A percentile compares a stretch with the other conserved stretches of the same genome.
Conservation (phyloP, 2,888 invertebrate genomes). For the Dolichomitus sp. region DNA sequence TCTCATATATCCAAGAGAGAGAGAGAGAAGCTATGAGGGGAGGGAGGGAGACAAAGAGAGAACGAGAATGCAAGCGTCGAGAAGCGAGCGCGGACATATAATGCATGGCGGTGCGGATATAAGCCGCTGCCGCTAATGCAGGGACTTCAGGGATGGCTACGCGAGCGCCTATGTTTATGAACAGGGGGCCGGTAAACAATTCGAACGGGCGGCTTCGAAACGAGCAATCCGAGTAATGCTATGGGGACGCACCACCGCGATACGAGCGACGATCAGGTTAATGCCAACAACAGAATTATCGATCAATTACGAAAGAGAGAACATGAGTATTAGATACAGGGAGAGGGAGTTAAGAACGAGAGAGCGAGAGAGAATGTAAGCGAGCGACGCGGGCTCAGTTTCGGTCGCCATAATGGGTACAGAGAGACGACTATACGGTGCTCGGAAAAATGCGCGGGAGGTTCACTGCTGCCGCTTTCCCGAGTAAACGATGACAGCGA, state of each 20-base stretch:
- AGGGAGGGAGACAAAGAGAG: conserved; percentile 57
- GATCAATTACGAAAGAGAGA: conserved; percentile 76
- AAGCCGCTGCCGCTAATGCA: conserved; percentile 38
- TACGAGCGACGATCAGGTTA: conserved; percentile 65
- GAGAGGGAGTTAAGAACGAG: conserved; percentile 43
- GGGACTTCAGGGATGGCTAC: conserved; percentile 47
- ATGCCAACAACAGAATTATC: conserved; percentile 71
- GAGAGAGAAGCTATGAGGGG: conserved; percentile 19
- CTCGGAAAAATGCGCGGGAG: conserved; percentile 83
- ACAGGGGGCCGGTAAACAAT: conserved; percentile 78
- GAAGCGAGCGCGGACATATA: conserved; percentile 73
- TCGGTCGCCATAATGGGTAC: conserved; percentile 49
- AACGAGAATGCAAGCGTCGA: conserved; percentile 65
- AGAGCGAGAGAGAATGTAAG: conserved; percentile 40
- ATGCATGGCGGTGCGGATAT: conserved; percentile 50
- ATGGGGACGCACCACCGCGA: conserved; percentile 39
- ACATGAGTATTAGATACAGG: conserved; percentile 22
- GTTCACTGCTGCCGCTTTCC: conserved; percentile 69
- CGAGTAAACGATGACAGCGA: conserved; percentile 69
- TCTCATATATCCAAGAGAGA: conserved; percentile 44
- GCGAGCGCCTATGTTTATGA: conserved; percentile 72
- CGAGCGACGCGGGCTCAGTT: conserved; percentile 43
- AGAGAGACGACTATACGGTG: conserved; percentile 48
- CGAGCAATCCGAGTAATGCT: not conserved
- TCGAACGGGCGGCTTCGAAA: conserved; percentile 34